Conservation (phyloP, 1,140 invertebrate species). For the Catajapyx aquilonaris region DNA sequence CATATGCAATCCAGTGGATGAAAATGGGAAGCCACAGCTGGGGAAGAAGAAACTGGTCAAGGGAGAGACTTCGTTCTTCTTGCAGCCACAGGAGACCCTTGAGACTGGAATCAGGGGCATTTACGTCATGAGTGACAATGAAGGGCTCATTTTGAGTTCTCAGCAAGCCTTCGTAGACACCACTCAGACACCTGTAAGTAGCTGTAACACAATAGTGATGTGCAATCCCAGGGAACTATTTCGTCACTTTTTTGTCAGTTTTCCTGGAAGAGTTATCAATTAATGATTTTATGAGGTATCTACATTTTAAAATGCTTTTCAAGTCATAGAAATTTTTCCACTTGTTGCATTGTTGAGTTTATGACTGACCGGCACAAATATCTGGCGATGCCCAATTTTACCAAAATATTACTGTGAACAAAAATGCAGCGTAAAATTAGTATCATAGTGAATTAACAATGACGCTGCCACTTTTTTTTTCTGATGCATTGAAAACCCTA, state of each 20-base stretch:
- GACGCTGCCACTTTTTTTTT: no score
- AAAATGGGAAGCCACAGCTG: constrained; percentile 23
- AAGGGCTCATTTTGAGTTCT: constrained; percentile 26
- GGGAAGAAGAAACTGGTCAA: constrained; percentile 25
- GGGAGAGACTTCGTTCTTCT: constrained; percentile 27
- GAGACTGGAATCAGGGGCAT: constrained; percentile 26
- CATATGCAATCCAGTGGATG: constrained; percentile 25
- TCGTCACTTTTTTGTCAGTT: constrained; percentile 1
- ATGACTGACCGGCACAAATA: no score
- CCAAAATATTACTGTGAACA: no score
- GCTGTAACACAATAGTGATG: no score
- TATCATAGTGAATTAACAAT: no score
- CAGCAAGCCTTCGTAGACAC: constrained; percentile 23
- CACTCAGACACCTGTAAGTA: not conserved
- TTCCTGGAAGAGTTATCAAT: constrained; percentile 10
- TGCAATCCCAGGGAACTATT: constrained; percentile 3
- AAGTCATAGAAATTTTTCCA: no score
- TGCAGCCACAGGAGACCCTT: constrained; percentile 25
- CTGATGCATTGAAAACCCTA: no score
- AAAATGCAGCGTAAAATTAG: no score
- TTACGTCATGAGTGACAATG: constrained; percentile 26
- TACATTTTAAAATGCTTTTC: no score
- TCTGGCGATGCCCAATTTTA: no score
- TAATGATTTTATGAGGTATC: no score
- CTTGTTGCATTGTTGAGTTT: no score